Conservation (phyloP, 2,888 invertebrate genomes). For the Lysandra bellargus region DNA sequence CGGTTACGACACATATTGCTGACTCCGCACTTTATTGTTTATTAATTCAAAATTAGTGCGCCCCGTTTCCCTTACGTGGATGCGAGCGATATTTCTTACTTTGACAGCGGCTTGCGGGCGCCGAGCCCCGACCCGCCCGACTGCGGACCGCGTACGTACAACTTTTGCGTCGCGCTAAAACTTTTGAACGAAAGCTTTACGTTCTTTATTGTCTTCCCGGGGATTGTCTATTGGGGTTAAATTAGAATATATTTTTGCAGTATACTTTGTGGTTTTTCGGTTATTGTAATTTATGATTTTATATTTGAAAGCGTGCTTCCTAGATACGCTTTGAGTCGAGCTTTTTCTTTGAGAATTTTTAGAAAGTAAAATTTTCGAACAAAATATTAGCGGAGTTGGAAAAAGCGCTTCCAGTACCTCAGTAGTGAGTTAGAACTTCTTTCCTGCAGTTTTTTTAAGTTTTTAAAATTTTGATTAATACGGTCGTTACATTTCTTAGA, state of each 20-base stretch:
- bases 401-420: background rate
- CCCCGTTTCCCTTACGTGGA: constrained; percentile 36
- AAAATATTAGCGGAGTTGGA: background rate
- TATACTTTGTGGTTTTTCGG: background rate
- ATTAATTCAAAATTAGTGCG: constrained; percentile 31
- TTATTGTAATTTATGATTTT: background rate
- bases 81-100: constrained; percentile 68
- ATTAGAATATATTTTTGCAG: constrained; percentile 44
- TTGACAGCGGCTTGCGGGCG: constrained; percentile 62
- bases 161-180: constrained; percentile 66
- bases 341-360: background rate
- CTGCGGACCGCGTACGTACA: constrained; percentile 55
- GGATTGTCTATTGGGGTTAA: constrained; percentile 61
- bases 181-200: constrained; percentile 73
- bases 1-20: constrained; percentile 31
- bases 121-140: constrained; percentile 26
- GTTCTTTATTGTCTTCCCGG: constrained; percentile 73
- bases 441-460: background rate
- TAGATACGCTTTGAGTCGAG: background rate
- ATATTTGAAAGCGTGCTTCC: background rate
- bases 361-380: background rate
- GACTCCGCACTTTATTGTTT: constrained; percentile 31
- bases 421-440: background rate
- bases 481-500: constrained; percentile 1
- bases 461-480: background rate